These are phyloP conservation scores for Pteruthius melanotis DNA, from an alignment of 2,113 vertebrate genomes.

Conservation along the genomic window DNA sequence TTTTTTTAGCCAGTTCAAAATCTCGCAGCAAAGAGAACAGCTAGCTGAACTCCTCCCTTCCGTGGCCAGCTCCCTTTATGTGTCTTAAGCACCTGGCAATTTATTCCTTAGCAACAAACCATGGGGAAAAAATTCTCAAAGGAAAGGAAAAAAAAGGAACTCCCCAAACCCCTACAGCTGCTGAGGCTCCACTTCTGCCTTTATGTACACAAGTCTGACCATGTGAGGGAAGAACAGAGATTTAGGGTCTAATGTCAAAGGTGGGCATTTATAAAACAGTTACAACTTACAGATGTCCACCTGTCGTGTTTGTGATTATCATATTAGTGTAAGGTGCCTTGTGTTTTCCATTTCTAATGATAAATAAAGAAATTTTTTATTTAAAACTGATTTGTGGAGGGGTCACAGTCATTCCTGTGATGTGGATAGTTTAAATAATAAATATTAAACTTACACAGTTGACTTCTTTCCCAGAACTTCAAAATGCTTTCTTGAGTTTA, in stretches of 20 bases:
- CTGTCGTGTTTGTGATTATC: neutral
- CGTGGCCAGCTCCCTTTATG: too few relatives aligned
- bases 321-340: neutral
- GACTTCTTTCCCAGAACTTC: neutral
- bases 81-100: too few relatives aligned
- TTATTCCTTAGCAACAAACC: too few relatives aligned
- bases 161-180: too few relatives aligned
- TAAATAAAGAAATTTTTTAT: neutral
- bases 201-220: neutral
- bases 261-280: neutral
- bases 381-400: neutral
- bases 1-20: too few relatives aligned
- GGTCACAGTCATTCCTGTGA: neutral
- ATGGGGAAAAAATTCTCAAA: too few relatives aligned
- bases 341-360: neutral
- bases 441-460: neutral
- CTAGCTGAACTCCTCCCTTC: too few relatives aligned
- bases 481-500: neutral
- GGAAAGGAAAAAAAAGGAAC: too few relatives aligned
- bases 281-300: neutral
- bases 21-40: too few relatives aligned
- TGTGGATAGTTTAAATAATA: neutral
- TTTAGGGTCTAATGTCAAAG: neutral
- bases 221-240: neutral
- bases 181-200: neutral